phyloP scores from a whole-genome alignment of 2,888 invertebrate genomes.

The Tachina grossa region DNA sequence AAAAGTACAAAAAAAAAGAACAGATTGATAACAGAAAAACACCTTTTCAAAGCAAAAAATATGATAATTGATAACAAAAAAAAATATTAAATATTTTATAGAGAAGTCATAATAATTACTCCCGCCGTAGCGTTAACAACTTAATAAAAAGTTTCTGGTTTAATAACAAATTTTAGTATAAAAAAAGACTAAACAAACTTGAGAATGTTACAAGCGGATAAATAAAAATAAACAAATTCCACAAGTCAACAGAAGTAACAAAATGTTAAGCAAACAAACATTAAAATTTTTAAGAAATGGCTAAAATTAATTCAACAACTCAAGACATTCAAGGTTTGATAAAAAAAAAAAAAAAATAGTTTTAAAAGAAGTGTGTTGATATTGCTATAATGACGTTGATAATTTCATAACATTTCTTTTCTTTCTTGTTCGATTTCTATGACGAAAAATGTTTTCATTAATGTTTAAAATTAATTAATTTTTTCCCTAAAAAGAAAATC shows the following conservation, averaged over 20 bases:
- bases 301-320: conserved; percentile 58
- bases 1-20: conserved; percentile 18
- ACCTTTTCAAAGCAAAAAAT: conserved; percentile 53
- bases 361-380: background rate
- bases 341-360: background rate
- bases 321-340: conserved; percentile 63
- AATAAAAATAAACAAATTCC: conserved; percentile 23
- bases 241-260: conserved; percentile 17
- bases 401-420: background rate
- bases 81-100: conserved; percentile 64
- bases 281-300: conserved; percentile 49
- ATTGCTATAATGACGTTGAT: background rate
- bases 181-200: conserved; percentile 13
- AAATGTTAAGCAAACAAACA: conserved; percentile 32
- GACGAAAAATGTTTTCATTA: conserved; percentile 5
- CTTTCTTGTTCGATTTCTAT: background rate
- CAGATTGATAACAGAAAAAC: conserved; percentile 53
- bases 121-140: conserved; percentile 61
- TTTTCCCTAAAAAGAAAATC: conserved; percentile 42
- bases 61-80: conserved; percentile 54
- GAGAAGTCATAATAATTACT: conserved; percentile 59
- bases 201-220: conserved; percentile 17
- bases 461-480: conserved; percentile 2
- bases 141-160: conserved; percentile 3
- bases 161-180: conserved; percentile 13